These are phyloP conservation scores for Danio rerio DNA, from an alignment of 2,113 vertebrate genomes.

Conservation along the genomic window GRCz12tu NC_133177.1:44021001-44021500, in stretches of 20 bases:
- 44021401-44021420: conserved; percentile 26
- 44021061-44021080: conserved; percentile 8
- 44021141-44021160: conserved; percentile 1
- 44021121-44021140: conserved; percentile 27
- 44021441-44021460: conserved; percentile 28
- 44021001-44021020: conserved; percentile 46
- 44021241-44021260: conserved; percentile 41
- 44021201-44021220: conserved; percentile 40
- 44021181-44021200: conserved; percentile 52
- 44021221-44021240: conserved; percentile 49
- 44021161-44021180: conserved; percentile 52
- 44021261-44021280: conserved; percentile 53
- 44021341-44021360: conserved; percentile 2
- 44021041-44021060: conserved; percentile 13
- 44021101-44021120: conserved; percentile 29
- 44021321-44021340: conserved; percentile 29
- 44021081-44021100: conserved; percentile 15
- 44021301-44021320: conserved; percentile 42
- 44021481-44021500: background rate
- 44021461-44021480: background rate
- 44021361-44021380: conserved; percentile 39
- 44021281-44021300: conserved; percentile 46
- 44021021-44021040: conserved; percentile 34
- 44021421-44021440: conserved; percentile 42
- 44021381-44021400: conserved; percentile 8